Evolutionary conservation across 30 jellyfish, hydroid and myxozoan species (phyloP).

Genomic region (Aurelia aurita): DNA sequence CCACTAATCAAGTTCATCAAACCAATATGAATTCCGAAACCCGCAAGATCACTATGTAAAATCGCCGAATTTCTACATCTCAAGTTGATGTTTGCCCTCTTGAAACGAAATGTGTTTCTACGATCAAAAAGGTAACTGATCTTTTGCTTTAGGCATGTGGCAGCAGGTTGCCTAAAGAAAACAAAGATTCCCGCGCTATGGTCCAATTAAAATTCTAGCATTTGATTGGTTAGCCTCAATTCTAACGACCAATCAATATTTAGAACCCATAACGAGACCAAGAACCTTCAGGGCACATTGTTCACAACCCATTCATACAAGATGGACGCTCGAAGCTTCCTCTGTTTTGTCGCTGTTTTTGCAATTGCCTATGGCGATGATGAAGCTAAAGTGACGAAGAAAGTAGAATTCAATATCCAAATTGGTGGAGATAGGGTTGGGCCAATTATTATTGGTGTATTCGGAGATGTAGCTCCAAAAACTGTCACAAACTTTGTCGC

Average conservation of each 20-base stretch:
- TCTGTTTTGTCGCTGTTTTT: slow-evolving; percentile 5
- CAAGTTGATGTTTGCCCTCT: not conserved
- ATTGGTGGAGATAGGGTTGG: slow-evolving; percentile 70
- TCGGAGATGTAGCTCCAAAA: slow-evolving; percentile 82
- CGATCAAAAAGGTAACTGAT: slow-evolving; percentile 44
- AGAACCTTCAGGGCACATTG: not conserved
- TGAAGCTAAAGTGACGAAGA: slow-evolving; percentile 54
- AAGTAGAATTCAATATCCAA: slow-evolving; percentile 49
- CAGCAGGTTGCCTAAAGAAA: slow-evolving; percentile 10
- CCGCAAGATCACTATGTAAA: too few relatives aligned
- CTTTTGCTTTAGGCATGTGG: slow-evolving; percentile 29
- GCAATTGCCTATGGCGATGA: slow-evolving; percentile 34
- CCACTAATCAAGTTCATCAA: too few relatives aligned
- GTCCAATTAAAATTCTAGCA: not conserved
- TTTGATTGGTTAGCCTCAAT: slow-evolving; percentile 31
- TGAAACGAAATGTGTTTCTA: not conserved
- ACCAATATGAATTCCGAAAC: too few relatives aligned
- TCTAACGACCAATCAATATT: slow-evolving; percentile 25
- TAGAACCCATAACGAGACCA: not conserved
- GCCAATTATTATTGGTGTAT: slow-evolving; percentile 66
- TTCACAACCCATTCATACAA: not conserved
- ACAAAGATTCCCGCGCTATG: slow-evolving; percentile 52
- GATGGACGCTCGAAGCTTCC: slow-evolving; percentile 8
- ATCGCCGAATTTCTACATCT: too few relatives aligned
- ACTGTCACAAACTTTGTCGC: slow-evolving; percentile 87